A percentile compares a stretch with the other conserved stretches of the same genome.
phyloP scores from a whole-genome alignment of 1,140 invertebrate genomes.

The Pogonognathellus flavescens region DNA sequence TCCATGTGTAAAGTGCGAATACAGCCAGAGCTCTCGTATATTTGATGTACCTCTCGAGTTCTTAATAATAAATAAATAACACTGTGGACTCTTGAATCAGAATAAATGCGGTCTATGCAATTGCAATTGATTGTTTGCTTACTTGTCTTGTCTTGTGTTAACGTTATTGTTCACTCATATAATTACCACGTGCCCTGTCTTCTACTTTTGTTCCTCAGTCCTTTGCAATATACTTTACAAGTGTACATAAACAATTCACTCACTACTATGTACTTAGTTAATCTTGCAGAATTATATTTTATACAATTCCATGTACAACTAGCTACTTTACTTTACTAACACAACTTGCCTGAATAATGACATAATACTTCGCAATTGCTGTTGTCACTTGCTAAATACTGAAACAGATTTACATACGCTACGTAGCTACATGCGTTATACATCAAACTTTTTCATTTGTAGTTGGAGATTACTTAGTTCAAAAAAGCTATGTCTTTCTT shows the following conservation, averaged over 20 bases:
- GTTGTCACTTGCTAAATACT: neutral
- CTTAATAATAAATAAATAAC: conserved; percentile 20
- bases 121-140: neutral
- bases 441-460: too few relatives aligned
- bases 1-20: neutral
- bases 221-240: neutral
- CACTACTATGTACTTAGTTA: neutral
- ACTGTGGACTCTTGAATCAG: conserved; percentile 8
- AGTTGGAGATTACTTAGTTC: too few relatives aligned
- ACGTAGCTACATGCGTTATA: too few relatives aligned
- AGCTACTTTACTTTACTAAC: neutral
- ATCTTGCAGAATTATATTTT: neutral
- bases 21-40: neutral
- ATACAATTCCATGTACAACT: neutral
- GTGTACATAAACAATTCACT: neutral
- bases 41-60: conserved; percentile 3
- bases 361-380: neutral
- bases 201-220: neutral
- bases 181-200: conserved; percentile 19
- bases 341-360: neutral
- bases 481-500: too few relatives aligned
- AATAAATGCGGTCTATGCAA: neutral
- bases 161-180: conserved; percentile 19
- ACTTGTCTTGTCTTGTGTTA: conserved; percentile 5
- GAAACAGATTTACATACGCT: too few relatives aligned